Evolutionary conservation across 2,797 vertebrate genomes (phyloP), one percentile per base, ranked within the genome.

Genomic region (Hoplostethus mediterraneus): DNA sequence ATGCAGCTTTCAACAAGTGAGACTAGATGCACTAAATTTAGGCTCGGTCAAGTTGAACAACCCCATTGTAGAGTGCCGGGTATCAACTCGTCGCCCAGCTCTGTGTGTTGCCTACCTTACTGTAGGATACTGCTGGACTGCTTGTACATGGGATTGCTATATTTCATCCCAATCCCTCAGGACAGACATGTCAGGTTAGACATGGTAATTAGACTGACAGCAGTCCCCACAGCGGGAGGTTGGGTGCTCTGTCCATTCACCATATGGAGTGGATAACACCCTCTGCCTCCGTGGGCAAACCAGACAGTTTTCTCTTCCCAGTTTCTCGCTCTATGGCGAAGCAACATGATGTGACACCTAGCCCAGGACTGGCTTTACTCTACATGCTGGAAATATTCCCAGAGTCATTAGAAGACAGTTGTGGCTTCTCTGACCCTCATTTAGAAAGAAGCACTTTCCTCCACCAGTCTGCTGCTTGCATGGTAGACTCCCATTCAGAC

Each of bases 401-500:
- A 7, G 59, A 71, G 67, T 68, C 73, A 59, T 69, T 54, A 61
- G 64, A 44, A 30, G 59, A 38, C 21, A 3, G 72, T 36, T 11
- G 8, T 10, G 44, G 58, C 62, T 52, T 36, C 47, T 55, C 63
- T 61, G 25, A 47, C 67, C 42, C 38, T 51, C 48, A 53, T 68
- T 77, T 66, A 40, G 59, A 67, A 38, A 65, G 57, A 70, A 59
- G 71, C 53, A 55, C 73, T 77, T 75, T 67, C 76, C 79, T 67
- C 64, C 42, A 5, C 55, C 75, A 3, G 54, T 64, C 68, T 65
- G 75, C 81, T 82, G 86, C 84, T 87, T 51, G 79, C 79, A 44
- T 17, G 64, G 73, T 17, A 53, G 33, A 64, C 72, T 68, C 62
- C 77, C 81, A 79, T 85, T 89, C 73, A 89, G 21, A 55, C 74